Evolutionary conservation across 2,797 vertebrate species (phyloP).

Genomic region (Enteromius paludinosus): DNA sequence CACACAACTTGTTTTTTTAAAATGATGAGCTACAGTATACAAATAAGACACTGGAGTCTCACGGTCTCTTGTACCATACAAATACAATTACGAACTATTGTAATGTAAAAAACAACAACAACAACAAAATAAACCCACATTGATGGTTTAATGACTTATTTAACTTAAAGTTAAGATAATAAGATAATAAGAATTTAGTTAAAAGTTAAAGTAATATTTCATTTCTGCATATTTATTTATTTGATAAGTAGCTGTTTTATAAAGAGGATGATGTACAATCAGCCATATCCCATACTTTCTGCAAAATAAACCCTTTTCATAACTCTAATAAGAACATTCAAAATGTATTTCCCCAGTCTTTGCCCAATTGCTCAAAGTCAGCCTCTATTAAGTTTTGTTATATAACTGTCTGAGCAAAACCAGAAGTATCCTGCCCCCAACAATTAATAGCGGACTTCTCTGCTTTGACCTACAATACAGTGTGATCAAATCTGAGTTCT

Average conservation of each 20-base stretch:
- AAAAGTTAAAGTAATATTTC: neutral
- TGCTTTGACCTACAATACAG: constrained; percentile 70
- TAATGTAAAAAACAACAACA: neutral
- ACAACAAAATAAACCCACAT: too few relatives aligned
- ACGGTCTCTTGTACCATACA: neutral
- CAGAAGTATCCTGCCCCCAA: neutral
- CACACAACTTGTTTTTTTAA: too few relatives aligned
- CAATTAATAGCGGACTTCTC: constrained; percentile 33
- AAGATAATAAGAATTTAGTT: neutral
- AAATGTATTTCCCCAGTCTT: neutral
- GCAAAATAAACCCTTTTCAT: neutral
- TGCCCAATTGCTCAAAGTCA: neutral
- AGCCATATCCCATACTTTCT: neutral
- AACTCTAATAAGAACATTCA: neutral
- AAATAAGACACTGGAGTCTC: neutral
- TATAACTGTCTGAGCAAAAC: constrained; percentile 16
- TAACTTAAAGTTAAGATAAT: neutral
- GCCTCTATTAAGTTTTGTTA: neutral
- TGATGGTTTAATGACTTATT: too few relatives aligned
- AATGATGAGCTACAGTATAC: too few relatives aligned
- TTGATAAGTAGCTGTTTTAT: neutral
- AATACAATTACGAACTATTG: neutral
- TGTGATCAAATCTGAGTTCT: constrained; percentile 60
- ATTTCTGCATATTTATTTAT: neutral
- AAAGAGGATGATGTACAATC: neutral